phyloP scores from a whole-genome alignment of 2,113 vertebrate genomes.

The Cottus gobio region DNA sequence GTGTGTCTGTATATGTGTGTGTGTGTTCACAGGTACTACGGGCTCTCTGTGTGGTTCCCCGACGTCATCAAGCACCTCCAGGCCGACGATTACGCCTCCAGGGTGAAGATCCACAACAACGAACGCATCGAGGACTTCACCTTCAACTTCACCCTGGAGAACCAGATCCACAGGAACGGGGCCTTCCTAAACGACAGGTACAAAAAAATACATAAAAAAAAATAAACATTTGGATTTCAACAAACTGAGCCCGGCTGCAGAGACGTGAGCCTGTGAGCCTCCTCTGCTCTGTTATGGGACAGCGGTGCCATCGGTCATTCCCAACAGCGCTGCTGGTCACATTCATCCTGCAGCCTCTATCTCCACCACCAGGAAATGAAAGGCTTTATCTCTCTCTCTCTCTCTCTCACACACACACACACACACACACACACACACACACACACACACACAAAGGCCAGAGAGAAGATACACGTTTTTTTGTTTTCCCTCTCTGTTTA shows the following conservation, averaged over 20 bases:
- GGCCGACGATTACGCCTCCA: constrained; percentile 90
- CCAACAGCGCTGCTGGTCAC: constrained; percentile 49
- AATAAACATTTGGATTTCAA: neutral
- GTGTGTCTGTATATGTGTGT: neutral
- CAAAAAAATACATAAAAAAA: neutral
- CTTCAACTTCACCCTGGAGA: constrained; percentile 98
- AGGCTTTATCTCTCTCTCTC: constrained; percentile 55
- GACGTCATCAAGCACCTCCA: constrained; percentile 98
- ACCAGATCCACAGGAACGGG: constrained; percentile 94
- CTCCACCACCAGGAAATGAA: constrained; percentile 73
- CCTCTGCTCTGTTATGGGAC: neutral
- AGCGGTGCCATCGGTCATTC: constrained; percentile 43
- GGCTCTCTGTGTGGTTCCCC: constrained; percentile 98
- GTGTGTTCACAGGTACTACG: constrained; percentile 89
- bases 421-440: neutral
- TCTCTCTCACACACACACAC: neutral
- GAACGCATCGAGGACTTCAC: constrained; percentile 90
- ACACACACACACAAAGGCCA: constrained; percentile 41
- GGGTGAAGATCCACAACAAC: constrained; percentile 87
- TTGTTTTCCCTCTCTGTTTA: constrained; percentile 28
- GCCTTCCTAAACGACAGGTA: constrained; percentile 95
- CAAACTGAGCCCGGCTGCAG: too few species aligned
- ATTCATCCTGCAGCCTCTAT: constrained; percentile 70
- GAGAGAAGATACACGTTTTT: constrained; percentile 29
- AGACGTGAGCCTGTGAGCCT: constrained; percentile 3